Conservation (phyloP, 2,113 vertebrate species). For the Triplophysa dalaica region DNA sequence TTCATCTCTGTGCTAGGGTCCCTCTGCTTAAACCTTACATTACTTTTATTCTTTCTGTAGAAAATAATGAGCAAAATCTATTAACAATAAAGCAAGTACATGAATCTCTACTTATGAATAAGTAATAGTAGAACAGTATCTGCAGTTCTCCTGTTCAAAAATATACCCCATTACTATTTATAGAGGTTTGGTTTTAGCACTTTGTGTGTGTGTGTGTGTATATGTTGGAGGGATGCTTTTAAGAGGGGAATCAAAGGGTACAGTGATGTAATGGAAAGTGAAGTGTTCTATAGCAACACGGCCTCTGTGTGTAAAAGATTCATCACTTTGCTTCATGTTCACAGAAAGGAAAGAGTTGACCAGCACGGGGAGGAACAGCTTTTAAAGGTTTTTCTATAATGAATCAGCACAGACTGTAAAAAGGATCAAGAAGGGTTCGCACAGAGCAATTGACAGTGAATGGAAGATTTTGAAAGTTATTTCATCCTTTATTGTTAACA, state of each 20-base stretch:
- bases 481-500: neutral
- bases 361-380: slow-evolving; percentile 30
- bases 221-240: slow-evolving; percentile 51
- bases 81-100: no score
- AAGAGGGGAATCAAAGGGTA: slow-evolving; percentile 48
- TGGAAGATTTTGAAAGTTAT: neutral
- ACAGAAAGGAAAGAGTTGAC: slow-evolving; percentile 47
- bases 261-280: slow-evolving; percentile 75
- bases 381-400: slow-evolving; percentile 62
- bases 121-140: neutral
- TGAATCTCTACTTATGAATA: no score
- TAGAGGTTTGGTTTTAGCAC: slow-evolving; percentile 38
- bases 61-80: no score
- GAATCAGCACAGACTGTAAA: slow-evolving; percentile 43
- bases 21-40: no score
- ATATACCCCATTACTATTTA: slow-evolving; percentile 63
- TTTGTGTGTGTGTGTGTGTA: slow-evolving; percentile 15
- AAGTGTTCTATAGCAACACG: slow-evolving; percentile 65
- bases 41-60: no score
- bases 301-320: slow-evolving; percentile 69
- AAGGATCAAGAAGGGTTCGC: neutral
- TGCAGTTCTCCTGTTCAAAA: slow-evolving; percentile 47
- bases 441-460: neutral
- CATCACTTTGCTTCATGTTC: slow-evolving; percentile 59
- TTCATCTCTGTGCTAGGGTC: no score